phyloP scores from a whole-genome alignment of 2,113 vertebrate species.

The Cynoglossus semilaevis region DNA sequence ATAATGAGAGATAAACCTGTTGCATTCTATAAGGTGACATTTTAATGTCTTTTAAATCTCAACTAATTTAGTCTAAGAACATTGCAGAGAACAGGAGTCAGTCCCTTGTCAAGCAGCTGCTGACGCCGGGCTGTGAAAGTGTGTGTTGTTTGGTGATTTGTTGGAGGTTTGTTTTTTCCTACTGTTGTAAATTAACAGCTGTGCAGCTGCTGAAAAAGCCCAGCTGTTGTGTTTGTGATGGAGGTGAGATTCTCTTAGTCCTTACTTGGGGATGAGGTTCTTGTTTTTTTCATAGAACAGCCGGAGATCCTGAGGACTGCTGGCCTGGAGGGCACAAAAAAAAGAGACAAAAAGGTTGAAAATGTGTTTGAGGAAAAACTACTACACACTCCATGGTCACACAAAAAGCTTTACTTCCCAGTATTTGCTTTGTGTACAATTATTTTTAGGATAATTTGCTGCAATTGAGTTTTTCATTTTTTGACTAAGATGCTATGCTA shows the following conservation, averaged over 20 bases:
- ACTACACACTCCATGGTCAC: not conserved
- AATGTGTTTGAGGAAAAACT: too few relatives aligned
- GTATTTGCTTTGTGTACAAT: too few relatives aligned
- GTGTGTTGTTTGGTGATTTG: not conserved
- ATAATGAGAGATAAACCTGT: not conserved
- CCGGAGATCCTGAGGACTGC: slow-evolving; percentile 96
- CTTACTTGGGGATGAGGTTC: slow-evolving; percentile 92
- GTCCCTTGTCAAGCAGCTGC: too few relatives aligned
- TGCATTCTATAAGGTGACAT: too few relatives aligned
- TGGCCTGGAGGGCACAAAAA: slow-evolving; percentile 79
- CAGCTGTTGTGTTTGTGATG: not conserved
- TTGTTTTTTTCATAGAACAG: slow-evolving; percentile 98
- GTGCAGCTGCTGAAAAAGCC: slow-evolving; percentile 1
- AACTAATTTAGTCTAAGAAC: not conserved
- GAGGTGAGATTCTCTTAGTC: slow-evolving; percentile 1
- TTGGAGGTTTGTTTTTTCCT: not conserved
- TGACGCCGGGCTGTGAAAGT: not conserved
- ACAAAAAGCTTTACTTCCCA: not conserved
- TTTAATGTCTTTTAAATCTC: too few relatives aligned
- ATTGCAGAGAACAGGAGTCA: not conserved
- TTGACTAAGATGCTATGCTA: too few relatives aligned
- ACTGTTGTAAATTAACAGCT: slow-evolving; percentile 3
- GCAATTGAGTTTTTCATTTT: too few relatives aligned
- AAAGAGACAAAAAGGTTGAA: not conserved
- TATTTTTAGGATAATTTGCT: too few relatives aligned